Conservation (phyloP, 2,797 vertebrate genomes). For the Clarias pachynema region DNA sequence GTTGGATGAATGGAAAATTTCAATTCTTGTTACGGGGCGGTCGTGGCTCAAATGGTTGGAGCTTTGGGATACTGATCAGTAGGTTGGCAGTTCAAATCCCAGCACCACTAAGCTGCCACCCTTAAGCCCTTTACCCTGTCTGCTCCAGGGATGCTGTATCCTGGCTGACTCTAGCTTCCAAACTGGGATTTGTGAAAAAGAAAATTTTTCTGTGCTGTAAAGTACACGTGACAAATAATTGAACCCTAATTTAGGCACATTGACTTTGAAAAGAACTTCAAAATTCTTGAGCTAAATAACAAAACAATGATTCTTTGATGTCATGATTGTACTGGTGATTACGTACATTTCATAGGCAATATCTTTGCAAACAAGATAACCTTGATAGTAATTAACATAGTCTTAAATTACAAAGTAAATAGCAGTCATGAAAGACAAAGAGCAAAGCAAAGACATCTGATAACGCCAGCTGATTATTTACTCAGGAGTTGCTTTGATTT, state of each 20-base stretch:
- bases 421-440: constrained; percentile 10
- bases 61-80: too few relatives aligned
- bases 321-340: neutral
- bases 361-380: constrained; percentile 8
- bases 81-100: too few relatives aligned
- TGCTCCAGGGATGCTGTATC: too few relatives aligned
- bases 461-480: constrained; percentile 18
- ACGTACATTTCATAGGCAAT: neutral
- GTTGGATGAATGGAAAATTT: too few relatives aligned
- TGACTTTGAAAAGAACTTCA: neutral
- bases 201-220: too few relatives aligned
- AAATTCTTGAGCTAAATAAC: neutral
- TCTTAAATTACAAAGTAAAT: constrained; percentile 15
- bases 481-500: neutral
- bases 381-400: neutral
- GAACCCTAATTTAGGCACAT: neutral
- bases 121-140: too few relatives aligned
- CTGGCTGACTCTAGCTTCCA: too few relatives aligned
- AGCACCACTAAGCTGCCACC: too few relatives aligned
- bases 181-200: too few relatives aligned
- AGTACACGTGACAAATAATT: too few relatives aligned
- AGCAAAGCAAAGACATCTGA: constrained; percentile 27
- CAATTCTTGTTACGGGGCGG: too few relatives aligned
- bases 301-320: neutral
- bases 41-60: too few relatives aligned